Evolutionary conservation across 2,888 invertebrate genomes (phyloP).

Genomic region (Lutraria lutraria): DNA sequence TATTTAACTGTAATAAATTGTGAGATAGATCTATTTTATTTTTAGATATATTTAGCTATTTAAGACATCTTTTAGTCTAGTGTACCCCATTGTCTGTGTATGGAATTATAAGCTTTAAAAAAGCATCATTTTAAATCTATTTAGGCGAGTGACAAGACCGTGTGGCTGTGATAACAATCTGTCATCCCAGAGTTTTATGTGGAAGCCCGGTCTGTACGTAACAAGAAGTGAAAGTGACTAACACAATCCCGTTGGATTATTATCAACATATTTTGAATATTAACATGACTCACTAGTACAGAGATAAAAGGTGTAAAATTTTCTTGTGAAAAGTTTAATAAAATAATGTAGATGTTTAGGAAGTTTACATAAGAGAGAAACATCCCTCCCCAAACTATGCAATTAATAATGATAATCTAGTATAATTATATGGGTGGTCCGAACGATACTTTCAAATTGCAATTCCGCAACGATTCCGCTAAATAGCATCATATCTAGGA

Average conservation of each 20-base stretch:
- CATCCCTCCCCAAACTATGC: constrained; percentile 66
- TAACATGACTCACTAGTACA: constrained; percentile 49
- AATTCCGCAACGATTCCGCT: constrained; percentile 66
- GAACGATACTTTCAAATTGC: constrained; percentile 54
- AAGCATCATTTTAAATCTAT: not conserved
- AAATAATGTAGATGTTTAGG: constrained; percentile 70
- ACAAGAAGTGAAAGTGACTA: not conserved
- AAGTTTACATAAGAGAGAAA: constrained; percentile 64
- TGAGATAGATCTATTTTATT: too few relatives aligned
- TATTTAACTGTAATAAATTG: too few relatives aligned
- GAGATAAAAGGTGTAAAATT: constrained; percentile 68
- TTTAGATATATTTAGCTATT: constrained; percentile 5
- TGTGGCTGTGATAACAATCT: not conserved
- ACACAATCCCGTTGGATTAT: constrained; percentile 21
- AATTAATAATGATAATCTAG: constrained; percentile 71
- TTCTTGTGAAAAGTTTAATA: constrained; percentile 69
- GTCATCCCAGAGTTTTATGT: constrained; percentile 5
- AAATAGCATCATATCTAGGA: constrained; percentile 70
- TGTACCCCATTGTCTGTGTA: not conserved
- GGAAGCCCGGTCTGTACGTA: not conserved
- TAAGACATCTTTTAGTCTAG: not conserved
- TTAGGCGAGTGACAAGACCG: not conserved
- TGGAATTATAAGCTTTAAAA: not conserved
- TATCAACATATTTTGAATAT: constrained; percentile 50
- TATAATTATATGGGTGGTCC: constrained; percentile 69